These are phyloP conservation scores for Cacatua alba DNA, from an alignment of 2,113 vertebrate species.

Conservation along the genomic window DNA sequence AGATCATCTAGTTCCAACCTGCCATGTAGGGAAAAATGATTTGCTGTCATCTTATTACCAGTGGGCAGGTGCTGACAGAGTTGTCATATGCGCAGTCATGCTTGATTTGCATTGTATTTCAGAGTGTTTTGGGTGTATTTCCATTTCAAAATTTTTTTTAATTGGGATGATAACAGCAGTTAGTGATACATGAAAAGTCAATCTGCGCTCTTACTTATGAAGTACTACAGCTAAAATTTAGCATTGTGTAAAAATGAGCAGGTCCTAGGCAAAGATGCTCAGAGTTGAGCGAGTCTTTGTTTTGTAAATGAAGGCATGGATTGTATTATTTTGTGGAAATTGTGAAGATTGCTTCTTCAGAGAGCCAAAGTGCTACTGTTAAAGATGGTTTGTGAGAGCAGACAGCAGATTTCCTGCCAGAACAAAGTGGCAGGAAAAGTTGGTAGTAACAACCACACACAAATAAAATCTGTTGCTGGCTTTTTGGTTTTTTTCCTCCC, in stretches of 20 bases:
- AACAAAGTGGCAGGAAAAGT: not conserved
- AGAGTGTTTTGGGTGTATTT: not conserved
- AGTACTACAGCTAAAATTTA: not conserved
- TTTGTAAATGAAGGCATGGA: not conserved
- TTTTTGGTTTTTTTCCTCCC: rapidly evolving
- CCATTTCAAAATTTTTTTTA: not conserved
- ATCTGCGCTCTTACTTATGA: not conserved
- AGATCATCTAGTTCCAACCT: not conserved
- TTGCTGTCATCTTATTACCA: not conserved
- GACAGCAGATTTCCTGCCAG: not conserved
- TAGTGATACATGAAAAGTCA: not conserved
- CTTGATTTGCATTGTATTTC: not conserved
- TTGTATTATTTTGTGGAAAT: not conserved
- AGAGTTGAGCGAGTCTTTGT: not conserved
- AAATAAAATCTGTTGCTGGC: not conserved
- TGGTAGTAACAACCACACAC: not conserved
- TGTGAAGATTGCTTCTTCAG: not conserved
- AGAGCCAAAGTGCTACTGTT: not conserved
- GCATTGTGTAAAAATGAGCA: not conserved
- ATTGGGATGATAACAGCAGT: not conserved
- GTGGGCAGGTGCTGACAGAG: not conserved
- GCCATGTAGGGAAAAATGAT: not conserved
- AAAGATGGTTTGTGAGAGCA: not conserved
- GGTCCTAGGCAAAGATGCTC: not conserved
- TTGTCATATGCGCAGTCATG: not conserved